Evolutionary conservation across 2,113 vertebrate species (phyloP).

Genomic region (Solea senegalensis): DNA sequence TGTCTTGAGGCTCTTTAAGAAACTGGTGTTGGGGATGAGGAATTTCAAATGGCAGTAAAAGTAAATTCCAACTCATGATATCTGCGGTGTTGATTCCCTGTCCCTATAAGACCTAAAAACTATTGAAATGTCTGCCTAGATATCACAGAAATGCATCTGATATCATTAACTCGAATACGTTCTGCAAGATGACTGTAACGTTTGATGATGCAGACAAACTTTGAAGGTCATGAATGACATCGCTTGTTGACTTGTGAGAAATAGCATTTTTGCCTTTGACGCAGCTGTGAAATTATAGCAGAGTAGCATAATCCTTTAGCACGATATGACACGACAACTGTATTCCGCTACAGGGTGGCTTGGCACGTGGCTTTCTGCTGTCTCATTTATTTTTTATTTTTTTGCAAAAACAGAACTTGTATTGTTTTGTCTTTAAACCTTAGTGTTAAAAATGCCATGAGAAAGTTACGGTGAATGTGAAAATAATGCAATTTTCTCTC

Average conservation of each 20-base stretch:
- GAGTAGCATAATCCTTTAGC: slow-evolving; percentile 16
- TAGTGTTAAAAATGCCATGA: too few relatives aligned
- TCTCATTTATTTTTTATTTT: slow-evolving; percentile 6
- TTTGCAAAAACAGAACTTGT: not conserved
- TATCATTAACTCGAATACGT: not conserved
- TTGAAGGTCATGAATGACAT: slow-evolving; percentile 23
- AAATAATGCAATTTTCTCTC: not conserved
- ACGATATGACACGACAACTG: slow-evolving; percentile 14
- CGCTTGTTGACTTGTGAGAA: slow-evolving; percentile 10
- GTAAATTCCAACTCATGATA: not conserved
- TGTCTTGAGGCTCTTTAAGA: not conserved
- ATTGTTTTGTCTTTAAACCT: not conserved
- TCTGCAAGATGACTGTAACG: slow-evolving; percentile 4
- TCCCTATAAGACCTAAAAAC: not conserved
- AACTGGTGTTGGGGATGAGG: not conserved
- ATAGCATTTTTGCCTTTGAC: not conserved
- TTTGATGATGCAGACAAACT: not conserved
- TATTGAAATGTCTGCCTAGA: slow-evolving; percentile 10
- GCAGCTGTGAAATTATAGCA: not conserved
- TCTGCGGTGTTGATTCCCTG: slow-evolving; percentile 23
- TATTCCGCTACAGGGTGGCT: not conserved
- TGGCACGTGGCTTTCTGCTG: slow-evolving; percentile 16
- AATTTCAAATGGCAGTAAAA: not conserved
- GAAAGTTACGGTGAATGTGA: not conserved
- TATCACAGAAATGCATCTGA: slow-evolving; percentile 39